These are phyloP conservation scores for Sesamia inferens DNA, from an alignment of 2,888 invertebrate species.

Conservation along the genomic window DNA sequence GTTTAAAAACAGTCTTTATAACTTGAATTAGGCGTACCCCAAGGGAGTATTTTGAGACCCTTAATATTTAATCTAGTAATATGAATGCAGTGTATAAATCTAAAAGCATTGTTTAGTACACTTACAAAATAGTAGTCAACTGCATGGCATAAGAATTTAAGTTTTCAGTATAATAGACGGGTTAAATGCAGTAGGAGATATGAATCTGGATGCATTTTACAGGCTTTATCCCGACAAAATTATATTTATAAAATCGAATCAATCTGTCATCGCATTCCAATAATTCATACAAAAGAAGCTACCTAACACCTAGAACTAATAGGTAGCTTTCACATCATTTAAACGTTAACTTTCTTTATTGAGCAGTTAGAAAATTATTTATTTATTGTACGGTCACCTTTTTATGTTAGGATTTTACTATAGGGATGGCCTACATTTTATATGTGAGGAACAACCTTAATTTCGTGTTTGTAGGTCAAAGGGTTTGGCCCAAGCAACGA, in stretches of 20 bases:
- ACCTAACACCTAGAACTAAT: neutral
- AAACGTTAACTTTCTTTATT: neutral
- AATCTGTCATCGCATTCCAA: neutral
- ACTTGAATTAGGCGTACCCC: neutral
- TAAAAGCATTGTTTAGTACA: neutral
- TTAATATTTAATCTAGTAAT: neutral
- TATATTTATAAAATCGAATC: neutral
- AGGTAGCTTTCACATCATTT: neutral
- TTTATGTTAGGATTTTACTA: constrained; percentile 42
- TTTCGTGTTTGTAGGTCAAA: constrained; percentile 60
- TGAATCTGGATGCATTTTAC: neutral
- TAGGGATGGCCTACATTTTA: constrained; percentile 43
- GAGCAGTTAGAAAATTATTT: constrained; percentile 21
- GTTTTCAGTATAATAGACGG: neutral
- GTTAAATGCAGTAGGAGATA: neutral
- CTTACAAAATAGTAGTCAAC: neutral
- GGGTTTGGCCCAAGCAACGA: constrained; percentile 55
- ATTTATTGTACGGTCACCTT: constrained; percentile 23
- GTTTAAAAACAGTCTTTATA: neutral
- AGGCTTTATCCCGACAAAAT: neutral
- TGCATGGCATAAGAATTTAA: neutral
- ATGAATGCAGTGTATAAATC: neutral
- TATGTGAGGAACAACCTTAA: constrained; percentile 41
- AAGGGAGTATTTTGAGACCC: constrained; percentile 24
- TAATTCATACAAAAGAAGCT: neutral